Percentiles rank a stretch among this genome's conserved stretches.
Evolutionary conservation across 2,113 vertebrate genomes (phyloP).

Genomic region (Oxyura jamaicensis): DNA sequence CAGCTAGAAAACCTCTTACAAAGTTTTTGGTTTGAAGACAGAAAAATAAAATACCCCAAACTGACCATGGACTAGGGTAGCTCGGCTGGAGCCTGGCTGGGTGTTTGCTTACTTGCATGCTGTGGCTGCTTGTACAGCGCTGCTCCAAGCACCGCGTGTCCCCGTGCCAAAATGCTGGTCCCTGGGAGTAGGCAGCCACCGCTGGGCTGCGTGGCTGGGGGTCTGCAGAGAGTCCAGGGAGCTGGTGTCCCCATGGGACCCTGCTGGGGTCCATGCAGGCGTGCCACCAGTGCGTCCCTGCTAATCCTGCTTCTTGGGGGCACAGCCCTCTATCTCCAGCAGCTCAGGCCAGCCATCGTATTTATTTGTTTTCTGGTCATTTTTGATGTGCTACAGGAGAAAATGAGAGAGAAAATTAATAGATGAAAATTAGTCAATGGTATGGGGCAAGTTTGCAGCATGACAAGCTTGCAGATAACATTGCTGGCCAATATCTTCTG

Average conservation of each 20-base stretch:
- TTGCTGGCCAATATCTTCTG: neutral
- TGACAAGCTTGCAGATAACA: neutral
- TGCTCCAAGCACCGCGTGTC: neutral
- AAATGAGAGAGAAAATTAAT: neutral
- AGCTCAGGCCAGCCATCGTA: slow-evolving; percentile 87
- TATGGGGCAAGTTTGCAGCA: accelerated
- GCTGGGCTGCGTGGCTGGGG: neutral
- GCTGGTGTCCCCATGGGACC: neutral
- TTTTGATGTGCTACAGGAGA: slow-evolving; percentile 73
- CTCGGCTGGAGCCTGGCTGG: neutral
- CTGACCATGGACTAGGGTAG: neutral
- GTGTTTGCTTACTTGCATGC: neutral
- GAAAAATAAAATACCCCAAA: neutral
- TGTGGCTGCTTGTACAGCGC: neutral
- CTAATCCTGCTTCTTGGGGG: slow-evolving; percentile 73
- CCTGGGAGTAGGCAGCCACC: neutral
- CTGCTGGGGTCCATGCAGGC: neutral
- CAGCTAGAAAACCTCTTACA: neutral
- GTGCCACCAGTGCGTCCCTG: neutral
- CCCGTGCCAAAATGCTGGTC: neutral
- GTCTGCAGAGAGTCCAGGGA: neutral
- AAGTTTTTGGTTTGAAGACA: neutral
- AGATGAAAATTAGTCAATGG: neutral
- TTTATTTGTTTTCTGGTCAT: slow-evolving; percentile 73
- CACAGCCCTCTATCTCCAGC: slow-evolving; percentile 84